These are phyloP conservation scores for Dryobotodes eremita DNA, from an alignment of 2,888 invertebrate genomes.

Conservation along the genomic window DNA sequence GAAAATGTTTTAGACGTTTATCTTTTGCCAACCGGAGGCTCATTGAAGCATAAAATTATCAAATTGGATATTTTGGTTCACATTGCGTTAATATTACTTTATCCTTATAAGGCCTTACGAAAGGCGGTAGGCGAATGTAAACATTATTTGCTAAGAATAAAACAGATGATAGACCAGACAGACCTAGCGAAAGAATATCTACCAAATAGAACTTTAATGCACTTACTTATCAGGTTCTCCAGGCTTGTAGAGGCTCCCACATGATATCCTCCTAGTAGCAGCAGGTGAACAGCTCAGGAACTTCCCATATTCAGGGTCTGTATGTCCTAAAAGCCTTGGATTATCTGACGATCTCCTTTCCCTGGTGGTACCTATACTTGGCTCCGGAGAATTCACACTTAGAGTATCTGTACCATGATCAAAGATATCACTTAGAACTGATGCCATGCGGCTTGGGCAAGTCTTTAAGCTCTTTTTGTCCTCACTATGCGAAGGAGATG, in stretches of 20 bases:
- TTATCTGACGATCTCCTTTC: slow-evolving; percentile 90
- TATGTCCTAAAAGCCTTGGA: slow-evolving; percentile 90
- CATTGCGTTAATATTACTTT: neutral
- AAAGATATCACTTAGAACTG: slow-evolving; percentile 86
- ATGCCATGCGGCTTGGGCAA: slow-evolving; percentile 86
- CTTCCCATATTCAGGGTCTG: slow-evolving; percentile 92
- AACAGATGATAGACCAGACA: neutral
- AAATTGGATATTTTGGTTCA: slow-evolving; percentile 1
- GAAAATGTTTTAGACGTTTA: neutral
- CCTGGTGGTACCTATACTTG: slow-evolving; percentile 84
- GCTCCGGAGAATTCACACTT: slow-evolving; percentile 86
- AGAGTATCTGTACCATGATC: slow-evolving; percentile 86
- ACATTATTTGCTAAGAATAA: neutral
- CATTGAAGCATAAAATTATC: slow-evolving; percentile 10
- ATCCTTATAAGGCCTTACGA: neutral
- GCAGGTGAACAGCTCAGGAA: slow-evolving; percentile 95
- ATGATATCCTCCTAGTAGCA: slow-evolving; percentile 97
- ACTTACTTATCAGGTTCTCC: slow-evolving; percentile 90
- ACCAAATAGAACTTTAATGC: neutral
- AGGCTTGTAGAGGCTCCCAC: slow-evolving; percentile 96
- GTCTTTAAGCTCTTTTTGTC: slow-evolving; percentile 87
- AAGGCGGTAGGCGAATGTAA: neutral
- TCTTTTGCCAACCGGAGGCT: neutral
- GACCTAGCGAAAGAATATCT: neutral
- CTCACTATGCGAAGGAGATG: slow-evolving; percentile 93